These are phyloP conservation scores for Thamnaconus septentrionalis DNA, from an alignment of 2,113 vertebrate species.

Conservation along the genomic window DNA sequence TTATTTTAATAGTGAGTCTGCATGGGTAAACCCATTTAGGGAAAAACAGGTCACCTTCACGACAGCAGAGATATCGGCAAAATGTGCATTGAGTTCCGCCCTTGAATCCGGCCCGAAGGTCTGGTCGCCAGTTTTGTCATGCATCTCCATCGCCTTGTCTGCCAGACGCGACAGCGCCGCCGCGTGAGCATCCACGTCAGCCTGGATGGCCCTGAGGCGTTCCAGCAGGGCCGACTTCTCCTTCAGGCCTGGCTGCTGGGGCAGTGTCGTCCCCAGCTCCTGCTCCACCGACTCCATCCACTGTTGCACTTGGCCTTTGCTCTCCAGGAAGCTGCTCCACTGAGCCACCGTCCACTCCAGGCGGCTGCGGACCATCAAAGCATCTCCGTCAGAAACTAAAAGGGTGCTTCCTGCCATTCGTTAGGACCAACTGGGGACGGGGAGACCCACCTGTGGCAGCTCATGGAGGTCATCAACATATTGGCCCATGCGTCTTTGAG, in stretches of 20 bases:
- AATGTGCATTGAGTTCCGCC: conserved; percentile 84
- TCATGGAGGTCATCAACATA: conserved; percentile 81
- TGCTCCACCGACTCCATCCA: conserved; percentile 91
- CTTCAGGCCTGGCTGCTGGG: conserved; percentile 86
- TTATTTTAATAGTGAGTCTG: no score
- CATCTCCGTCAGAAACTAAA: neutral
- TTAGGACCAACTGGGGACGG: no score
- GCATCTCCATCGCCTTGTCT: conserved; percentile 83
- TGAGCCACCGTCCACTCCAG: conserved; percentile 88
- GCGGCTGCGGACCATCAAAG: conserved; percentile 66
- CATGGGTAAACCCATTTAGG: neutral
- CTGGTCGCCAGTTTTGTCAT: conserved; percentile 85
- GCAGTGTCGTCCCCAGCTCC: conserved; percentile 81
- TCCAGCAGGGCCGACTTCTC: conserved; percentile 90
- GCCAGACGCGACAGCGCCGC: conserved; percentile 75
- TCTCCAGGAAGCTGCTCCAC: conserved; percentile 88
- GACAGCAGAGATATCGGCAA: conserved; percentile 85
- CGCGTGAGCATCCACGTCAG: conserved; percentile 82
- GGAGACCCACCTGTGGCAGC: conserved; percentile 84
- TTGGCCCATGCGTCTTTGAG: conserved; percentile 86
- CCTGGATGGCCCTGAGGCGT: conserved; percentile 83
- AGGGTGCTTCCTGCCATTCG: neutral
- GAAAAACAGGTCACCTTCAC: conserved; percentile 84
- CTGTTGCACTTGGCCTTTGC: conserved; percentile 85
- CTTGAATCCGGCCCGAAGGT: conserved; percentile 81